These are phyloP conservation scores for Acanthurus lineatus DNA, from an alignment of 2,797 vertebrate species.

Conservation along the genomic window DNA sequence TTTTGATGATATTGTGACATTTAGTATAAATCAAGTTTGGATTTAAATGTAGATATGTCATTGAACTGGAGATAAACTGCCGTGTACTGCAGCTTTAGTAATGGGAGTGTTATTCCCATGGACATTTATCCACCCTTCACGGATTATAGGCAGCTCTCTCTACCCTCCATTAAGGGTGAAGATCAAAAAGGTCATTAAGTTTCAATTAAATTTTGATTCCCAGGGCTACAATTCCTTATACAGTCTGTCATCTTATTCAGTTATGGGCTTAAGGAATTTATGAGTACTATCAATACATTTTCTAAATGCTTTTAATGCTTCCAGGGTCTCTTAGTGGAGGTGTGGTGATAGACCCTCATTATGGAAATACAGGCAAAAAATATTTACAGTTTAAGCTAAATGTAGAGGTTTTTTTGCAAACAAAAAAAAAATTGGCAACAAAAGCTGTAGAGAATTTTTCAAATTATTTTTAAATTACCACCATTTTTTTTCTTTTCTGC, in stretches of 20 bases:
- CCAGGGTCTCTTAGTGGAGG: not conserved
- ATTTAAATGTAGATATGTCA: not conserved
- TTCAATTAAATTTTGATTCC: slow-evolving; percentile 29
- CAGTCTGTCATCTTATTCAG: slow-evolving; percentile 1
- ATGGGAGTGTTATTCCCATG: slow-evolving; percentile 1
- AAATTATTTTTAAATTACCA: too few relatives aligned
- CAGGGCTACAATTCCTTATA: slow-evolving; percentile 5
- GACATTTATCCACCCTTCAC: slow-evolving; percentile 6
- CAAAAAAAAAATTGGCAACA: too few relatives aligned
- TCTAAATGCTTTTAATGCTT: slow-evolving; percentile 1
- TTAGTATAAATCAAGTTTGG: not conserved
- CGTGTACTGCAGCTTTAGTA: not conserved
- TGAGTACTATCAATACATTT: slow-evolving; percentile 27
- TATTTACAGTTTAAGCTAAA: not conserved
- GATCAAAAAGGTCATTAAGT: slow-evolving; percentile 26
- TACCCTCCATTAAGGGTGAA: slow-evolving; percentile 7
- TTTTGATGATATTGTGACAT: not conserved
- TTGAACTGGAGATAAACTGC: slow-evolving; percentile 4
- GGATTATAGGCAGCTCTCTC: slow-evolving; percentile 2
- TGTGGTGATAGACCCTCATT: not conserved
- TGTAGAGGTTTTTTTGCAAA: too few relatives aligned
- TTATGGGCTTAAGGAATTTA: slow-evolving; percentile 2
- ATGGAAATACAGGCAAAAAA: slow-evolving; percentile 1
- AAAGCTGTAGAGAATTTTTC: too few relatives aligned
- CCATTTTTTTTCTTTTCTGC: too few relatives aligned